phyloP scores from a whole-genome alignment of 1,140 invertebrate species.

The Matsumurasca onukii region DNA sequence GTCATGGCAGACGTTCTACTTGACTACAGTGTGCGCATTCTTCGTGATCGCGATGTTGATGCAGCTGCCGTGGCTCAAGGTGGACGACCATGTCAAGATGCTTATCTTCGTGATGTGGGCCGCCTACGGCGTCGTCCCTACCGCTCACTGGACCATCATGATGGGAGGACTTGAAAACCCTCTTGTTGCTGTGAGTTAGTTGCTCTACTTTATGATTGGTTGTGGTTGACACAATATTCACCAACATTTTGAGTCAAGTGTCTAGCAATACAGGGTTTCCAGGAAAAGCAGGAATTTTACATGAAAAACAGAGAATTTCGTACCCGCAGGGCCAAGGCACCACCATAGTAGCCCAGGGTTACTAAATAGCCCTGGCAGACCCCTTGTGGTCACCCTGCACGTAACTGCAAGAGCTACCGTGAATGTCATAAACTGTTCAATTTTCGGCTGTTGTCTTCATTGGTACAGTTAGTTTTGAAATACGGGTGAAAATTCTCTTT shows the following conservation, averaged over 20 bases:
- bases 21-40: slow-evolving; percentile 75
- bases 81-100: slow-evolving; percentile 71
- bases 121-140: slow-evolving; percentile 86
- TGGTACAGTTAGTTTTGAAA: no score
- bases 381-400: no score
- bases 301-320: no score
- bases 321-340: no score
- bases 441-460: no score
- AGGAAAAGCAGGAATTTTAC: no score
- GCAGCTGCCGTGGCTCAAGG: slow-evolving; percentile 73
- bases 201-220: neutral
- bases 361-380: no score
- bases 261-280: slow-evolving; percentile 2
- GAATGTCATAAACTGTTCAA: no score
- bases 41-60: slow-evolving; percentile 76
- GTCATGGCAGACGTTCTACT: slow-evolving; percentile 80
- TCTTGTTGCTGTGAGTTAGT: slow-evolving; percentile 73
- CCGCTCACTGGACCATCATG: slow-evolving; percentile 84
- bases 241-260: neutral
- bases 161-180: slow-evolving; percentile 86
- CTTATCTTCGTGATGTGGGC: slow-evolving; percentile 83
- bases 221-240: no score
- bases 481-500: no score
- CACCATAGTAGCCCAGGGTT: no score
- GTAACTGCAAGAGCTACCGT: no score